Evolutionary conservation across 2,888 invertebrate species (phyloP).

Genomic region (Lucinisca nassula): DNA sequence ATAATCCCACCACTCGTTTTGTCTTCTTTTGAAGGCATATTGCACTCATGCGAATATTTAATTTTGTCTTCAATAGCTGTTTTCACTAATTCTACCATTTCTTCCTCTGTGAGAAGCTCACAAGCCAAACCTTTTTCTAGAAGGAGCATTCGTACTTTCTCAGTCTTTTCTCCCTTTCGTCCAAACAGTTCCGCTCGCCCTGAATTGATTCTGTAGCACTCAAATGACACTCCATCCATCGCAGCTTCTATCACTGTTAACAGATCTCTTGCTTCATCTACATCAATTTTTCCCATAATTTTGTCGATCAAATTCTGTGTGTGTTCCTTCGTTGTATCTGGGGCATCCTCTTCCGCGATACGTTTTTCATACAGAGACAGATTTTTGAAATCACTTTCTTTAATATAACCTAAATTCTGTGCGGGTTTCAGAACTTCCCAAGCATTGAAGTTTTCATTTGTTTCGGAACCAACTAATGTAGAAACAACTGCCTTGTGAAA

Average conservation of each 20-base stretch:
- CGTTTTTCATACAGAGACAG: not conserved
- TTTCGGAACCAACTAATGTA: not conserved
- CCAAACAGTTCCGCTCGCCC: not conserved
- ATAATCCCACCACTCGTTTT: not conserved
- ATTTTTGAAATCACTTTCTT: not conserved
- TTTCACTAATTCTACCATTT: not conserved
- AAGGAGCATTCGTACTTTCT: not conserved
- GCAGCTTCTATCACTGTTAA: not conserved
- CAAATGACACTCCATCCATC: not conserved
- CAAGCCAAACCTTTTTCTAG: not conserved
- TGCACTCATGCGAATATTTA: not conserved
- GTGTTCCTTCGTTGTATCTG: not conserved
- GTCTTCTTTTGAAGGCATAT: not conserved
- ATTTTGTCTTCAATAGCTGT: not conserved
- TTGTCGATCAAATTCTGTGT: not conserved
- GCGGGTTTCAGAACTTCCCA: not conserved
- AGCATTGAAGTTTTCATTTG: not conserved
- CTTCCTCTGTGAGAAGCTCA: constrained; percentile 1
- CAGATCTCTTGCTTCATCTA: not conserved
- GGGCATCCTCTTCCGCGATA: not conserved
- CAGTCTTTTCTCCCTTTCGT: not conserved
- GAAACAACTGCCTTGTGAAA: not conserved
- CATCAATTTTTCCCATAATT: not conserved
- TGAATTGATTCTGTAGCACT: not conserved
- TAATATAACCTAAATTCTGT: not conserved